Conservation (phyloP, 2,888 invertebrate species). For the Parnassius glacialis region DNA sequence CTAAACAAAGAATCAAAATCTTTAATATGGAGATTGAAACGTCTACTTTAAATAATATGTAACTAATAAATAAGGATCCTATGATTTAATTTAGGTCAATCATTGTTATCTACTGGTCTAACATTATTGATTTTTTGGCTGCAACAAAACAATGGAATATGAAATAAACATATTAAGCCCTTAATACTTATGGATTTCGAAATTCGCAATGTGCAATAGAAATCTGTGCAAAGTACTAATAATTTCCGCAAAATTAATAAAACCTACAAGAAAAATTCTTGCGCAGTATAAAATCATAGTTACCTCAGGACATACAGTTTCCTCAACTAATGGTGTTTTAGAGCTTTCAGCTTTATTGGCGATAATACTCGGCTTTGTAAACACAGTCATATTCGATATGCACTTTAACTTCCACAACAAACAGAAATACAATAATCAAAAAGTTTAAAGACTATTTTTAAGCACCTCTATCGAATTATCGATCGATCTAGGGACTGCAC, state of each 20-base stretch:
- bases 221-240: too few relatives aligned
- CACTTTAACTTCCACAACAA: not conserved
- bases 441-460: too few relatives aligned
- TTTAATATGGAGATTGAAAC: too few relatives aligned
- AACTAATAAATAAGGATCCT: not conserved
- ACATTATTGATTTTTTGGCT: constrained; percentile 5
- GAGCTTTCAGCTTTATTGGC: constrained; percentile 86
- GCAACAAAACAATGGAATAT: not conserved
- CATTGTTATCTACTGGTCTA: too few relatives aligned
- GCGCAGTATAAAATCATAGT: constrained; percentile 30
- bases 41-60: not conserved
- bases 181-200: too few relatives aligned
- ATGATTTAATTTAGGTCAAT: constrained; percentile 16
- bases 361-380: constrained; percentile 84
- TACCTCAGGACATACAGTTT: constrained; percentile 56
- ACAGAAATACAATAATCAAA: too few relatives aligned
- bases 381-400: constrained; percentile 85
- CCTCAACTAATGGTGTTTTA: constrained; percentile 83
- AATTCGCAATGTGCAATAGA: too few relatives aligned
- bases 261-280: not conserved
- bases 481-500: not conserved
- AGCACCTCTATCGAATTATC: too few relatives aligned
- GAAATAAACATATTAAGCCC: too few relatives aligned
- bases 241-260: not conserved
- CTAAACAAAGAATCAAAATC: too few relatives aligned